Base-by-base conservation (phyloP, 2,888 invertebrate genomes). In the Amaurobius ferox region DNA sequence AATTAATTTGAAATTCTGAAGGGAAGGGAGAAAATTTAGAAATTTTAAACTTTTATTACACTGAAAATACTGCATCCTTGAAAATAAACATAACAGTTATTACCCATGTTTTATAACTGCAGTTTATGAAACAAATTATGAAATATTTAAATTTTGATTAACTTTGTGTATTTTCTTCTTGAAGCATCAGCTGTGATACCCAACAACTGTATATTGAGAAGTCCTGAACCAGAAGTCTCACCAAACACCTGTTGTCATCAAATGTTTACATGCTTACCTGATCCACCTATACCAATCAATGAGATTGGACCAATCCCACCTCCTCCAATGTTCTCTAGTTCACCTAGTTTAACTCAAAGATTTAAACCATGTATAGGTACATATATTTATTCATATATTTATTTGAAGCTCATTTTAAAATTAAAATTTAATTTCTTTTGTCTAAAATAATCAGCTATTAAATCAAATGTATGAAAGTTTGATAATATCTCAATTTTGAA, bases 231-330 rank as follows among this genome's bases (percentile, higher is more conserved):
- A 30, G 79, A 87, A 55, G 29, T 64, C 35, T 67, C 87, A 28
- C 35, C 81, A 61, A 64, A 71, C 64, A 72, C 44, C 39, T 77
- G 74, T 72, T 70, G 30, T 76, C 76, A 73, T 66, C 76, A 87
- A 81, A 77, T 85, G 81, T 93, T 96, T 90, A 95, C 96, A 89
- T 96, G 96, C 91, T 93, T 97, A 91, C 97, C 97, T 89, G 97
- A 97, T 92, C 97, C 97, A 89, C 97, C 97, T 89, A 97, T 97
- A 91, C 96, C 96, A 79, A 93, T 97, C 89, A 96, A 96, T 89
- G 97, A 97, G 91, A 97, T 97, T 92, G 97, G 97, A 88, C 97
- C 97, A 89, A 96, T 96, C 92, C 96, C 96, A 90, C 97, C 97
- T 90, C 97, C 97, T 90, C 97, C 97, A 89, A 97, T 97, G 97